phyloP scores from a whole-genome alignment of 2,113 vertebrate species.

The Mormyrus iriodes region DNA sequence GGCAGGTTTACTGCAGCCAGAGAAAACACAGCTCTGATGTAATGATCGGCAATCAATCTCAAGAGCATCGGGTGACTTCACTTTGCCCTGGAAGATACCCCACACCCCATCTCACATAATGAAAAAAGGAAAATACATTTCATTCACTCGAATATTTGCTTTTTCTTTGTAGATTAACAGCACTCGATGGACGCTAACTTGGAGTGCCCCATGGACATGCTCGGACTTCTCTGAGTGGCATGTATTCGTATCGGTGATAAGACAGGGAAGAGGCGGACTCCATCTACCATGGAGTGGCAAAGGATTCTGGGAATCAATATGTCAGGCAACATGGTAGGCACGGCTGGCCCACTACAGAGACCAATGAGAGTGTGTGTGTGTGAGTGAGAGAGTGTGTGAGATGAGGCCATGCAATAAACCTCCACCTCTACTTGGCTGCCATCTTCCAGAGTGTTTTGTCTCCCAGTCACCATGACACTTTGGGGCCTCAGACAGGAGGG shows the following conservation, averaged over 20 bases:
- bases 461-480: neutral
- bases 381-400: conserved; percentile 23
- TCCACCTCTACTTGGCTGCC: conserved; percentile 30
- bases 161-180: neutral
- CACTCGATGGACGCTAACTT: neutral
- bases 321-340: neutral
- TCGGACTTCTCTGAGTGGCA: neutral
- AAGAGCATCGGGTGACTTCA: neutral
- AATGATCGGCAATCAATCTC: neutral
- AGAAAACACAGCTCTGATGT: neutral
- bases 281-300: neutral
- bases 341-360: neutral
- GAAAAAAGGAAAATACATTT: neutral
- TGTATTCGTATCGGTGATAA: neutral
- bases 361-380: neutral
- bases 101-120: neutral
- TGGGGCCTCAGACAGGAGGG: neutral
- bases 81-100: neutral
- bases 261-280: neutral
- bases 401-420: conserved; percentile 35
- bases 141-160: neutral
- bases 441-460: conserved; percentile 34
- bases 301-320: neutral
- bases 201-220: neutral
- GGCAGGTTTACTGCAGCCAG: neutral